A percentile compares a stretch with the other conserved stretches of the same genome.
phyloP scores from a whole-genome alignment of 1,140 invertebrate species.

The Ips typographus region DNA sequence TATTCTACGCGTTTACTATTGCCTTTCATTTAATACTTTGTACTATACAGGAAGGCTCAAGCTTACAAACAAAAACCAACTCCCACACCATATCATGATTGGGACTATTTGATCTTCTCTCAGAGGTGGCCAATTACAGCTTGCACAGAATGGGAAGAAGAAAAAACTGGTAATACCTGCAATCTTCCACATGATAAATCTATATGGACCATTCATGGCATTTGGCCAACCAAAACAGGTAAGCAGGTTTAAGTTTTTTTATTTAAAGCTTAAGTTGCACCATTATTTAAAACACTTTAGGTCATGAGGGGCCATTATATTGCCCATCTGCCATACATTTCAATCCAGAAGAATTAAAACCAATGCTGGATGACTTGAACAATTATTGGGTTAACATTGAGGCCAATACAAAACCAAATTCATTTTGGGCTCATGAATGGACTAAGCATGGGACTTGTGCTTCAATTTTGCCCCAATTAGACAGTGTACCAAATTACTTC shows the following conservation, averaged over 20 bases:
- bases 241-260: constrained; percentile 40
- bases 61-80: constrained; percentile 8
- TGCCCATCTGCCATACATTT: constrained; percentile 71
- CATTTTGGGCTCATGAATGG: constrained; percentile 84
- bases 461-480: constrained; percentile 58
- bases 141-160: constrained; percentile 70
- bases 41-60: constrained; percentile 10
- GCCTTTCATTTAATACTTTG: no score
- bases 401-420: constrained; percentile 57
- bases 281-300: neutral
- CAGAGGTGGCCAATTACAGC: constrained; percentile 78
- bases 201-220: constrained; percentile 77
- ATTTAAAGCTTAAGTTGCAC: neutral
- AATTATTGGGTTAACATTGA: constrained; percentile 75
- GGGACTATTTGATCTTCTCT: constrained; percentile 77
- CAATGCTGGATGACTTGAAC: constrained; percentile 62
- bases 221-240: constrained; percentile 76
- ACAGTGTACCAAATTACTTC: constrained; percentile 75
- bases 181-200: constrained; percentile 61
- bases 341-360: constrained; percentile 58
- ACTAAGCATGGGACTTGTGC: constrained; percentile 83
- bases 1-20: no score
- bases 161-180: constrained; percentile 61
- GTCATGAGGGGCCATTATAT: constrained; percentile 62
- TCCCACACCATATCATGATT: constrained; percentile 53